These are phyloP conservation scores for Plebejus anna DNA, from an alignment of 2,888 invertebrate species.

Conservation along the genomic window DNA sequence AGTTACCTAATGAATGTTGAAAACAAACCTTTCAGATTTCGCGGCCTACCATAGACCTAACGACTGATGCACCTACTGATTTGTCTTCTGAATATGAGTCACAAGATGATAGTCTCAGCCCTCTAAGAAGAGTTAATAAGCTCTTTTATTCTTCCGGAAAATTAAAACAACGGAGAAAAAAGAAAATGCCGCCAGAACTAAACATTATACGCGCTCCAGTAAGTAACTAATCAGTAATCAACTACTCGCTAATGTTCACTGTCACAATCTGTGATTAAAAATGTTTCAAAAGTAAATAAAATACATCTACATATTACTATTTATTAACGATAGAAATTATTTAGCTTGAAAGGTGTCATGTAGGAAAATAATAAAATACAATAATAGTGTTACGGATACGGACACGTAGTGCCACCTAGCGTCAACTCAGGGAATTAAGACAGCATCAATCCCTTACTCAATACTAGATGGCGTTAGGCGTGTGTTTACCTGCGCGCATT, in stretches of 20 bases:
- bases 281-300: no score
- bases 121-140: conserved; percentile 67
- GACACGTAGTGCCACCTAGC: no score
- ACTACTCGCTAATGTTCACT: no score
- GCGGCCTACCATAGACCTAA: conserved; percentile 79
- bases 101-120: conserved; percentile 67
- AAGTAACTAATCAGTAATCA: conserved; percentile 35
- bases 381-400: no score
- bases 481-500: no score
- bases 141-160: conserved; percentile 60
- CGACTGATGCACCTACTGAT: conserved; percentile 84
- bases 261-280: no score
- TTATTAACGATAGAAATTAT: not conserved
- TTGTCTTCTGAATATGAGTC: conserved; percentile 82
- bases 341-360: not conserved
- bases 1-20: not conserved
- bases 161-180: conserved; percentile 65
- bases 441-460: no score
- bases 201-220: conserved; percentile 72
- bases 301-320: no score
- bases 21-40: conserved; percentile 64
- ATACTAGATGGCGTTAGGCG: no score
- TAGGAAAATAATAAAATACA: no score
- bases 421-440: no score
- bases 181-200: conserved; percentile 77